These are phyloP conservation scores for Eulithis testata DNA, from an alignment of 2,888 invertebrate species.

Conservation along the genomic window DNA sequence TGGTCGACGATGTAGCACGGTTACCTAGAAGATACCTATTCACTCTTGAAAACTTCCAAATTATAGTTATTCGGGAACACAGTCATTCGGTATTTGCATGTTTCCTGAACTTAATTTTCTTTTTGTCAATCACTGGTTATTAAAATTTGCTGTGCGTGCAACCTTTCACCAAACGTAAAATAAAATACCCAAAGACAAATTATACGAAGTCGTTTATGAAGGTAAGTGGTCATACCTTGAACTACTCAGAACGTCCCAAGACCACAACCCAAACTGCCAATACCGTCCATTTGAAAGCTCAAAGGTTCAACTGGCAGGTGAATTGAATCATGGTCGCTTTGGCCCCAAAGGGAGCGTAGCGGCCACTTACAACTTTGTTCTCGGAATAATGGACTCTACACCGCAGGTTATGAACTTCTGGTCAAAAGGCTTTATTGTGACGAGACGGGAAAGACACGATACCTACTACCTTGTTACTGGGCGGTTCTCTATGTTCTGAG, in stretches of 20 bases:
- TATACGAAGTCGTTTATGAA: too few species aligned
- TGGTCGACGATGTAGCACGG: too few species aligned
- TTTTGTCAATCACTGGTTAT: too few species aligned
- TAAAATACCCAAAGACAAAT: too few species aligned
- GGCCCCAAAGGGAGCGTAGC: conserved; percentile 56
- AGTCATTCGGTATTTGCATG: conserved; percentile 28
- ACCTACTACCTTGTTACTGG: too few species aligned
- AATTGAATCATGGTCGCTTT: conserved; percentile 69
- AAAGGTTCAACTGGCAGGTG: conserved; percentile 67
- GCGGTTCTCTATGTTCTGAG: too few species aligned
- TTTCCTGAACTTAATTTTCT: neutral
- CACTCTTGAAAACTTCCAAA: too few species aligned
- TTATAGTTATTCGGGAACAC: too few species aligned
- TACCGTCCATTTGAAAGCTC: conserved; percentile 53
- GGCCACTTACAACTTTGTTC: conserved; percentile 71
- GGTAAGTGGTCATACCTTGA: conserved; percentile 9
- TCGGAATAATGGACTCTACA: conserved; percentile 72
- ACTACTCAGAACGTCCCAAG: conserved; percentile 28
- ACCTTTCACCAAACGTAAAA: too few species aligned
- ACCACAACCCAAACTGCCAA: conserved; percentile 55
- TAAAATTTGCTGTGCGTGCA: too few species aligned
- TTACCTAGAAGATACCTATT: too few species aligned
- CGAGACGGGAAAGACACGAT: neutral
- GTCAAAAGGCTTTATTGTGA: conserved; percentile 29
- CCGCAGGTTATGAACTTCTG: conserved; percentile 64